Percentiles rank a stretch among this genome's conserved stretches.
phyloP scores from a whole-genome alignment of 2,888 invertebrate genomes.

The Latrodectus hesperus region DNA sequence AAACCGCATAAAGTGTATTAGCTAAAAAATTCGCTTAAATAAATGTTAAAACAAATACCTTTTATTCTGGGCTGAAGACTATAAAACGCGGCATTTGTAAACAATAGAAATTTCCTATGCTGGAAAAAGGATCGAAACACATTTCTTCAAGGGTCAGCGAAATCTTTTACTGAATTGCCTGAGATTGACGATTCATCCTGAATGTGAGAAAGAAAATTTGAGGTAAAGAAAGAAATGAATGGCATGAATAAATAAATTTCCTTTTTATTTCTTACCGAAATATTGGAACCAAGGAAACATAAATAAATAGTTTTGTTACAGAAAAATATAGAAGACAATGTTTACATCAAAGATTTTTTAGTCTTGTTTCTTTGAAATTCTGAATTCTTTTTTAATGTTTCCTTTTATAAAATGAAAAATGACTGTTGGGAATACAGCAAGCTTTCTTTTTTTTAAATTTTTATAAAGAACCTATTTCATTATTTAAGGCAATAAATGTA shows the following conservation, averaged over 20 bases:
- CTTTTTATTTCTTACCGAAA: conserved; percentile 19
- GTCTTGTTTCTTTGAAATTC: not conserved
- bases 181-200: conserved; percentile 15
- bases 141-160: conserved; percentile 45
- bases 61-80: no score
- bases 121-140: conserved; percentile 15
- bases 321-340: conserved; percentile 13
- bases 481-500: no score
- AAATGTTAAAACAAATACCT: no score
- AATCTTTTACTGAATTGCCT: conserved; percentile 29
- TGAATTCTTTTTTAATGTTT: not conserved
- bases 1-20: no score
- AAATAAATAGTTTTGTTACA: conserved; percentile 39
- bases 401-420: no score
- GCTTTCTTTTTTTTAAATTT: no score
- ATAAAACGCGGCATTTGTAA: not conserved
- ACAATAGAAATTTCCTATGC: not conserved
- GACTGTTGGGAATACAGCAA: no score
- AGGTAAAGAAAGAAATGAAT: conserved; percentile 16
- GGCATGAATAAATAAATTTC: conserved; percentile 51
- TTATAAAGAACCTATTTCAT: no score
- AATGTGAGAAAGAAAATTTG: conserved; percentile 36
- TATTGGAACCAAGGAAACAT: conserved; percentile 30
- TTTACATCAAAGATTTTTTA: not conserved
- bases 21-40: no score